These are phyloP conservation scores for Microcebus ravelobensis DNA, from an alignment of 2,113 vertebrate genomes.

Conservation along the genomic window DNA sequence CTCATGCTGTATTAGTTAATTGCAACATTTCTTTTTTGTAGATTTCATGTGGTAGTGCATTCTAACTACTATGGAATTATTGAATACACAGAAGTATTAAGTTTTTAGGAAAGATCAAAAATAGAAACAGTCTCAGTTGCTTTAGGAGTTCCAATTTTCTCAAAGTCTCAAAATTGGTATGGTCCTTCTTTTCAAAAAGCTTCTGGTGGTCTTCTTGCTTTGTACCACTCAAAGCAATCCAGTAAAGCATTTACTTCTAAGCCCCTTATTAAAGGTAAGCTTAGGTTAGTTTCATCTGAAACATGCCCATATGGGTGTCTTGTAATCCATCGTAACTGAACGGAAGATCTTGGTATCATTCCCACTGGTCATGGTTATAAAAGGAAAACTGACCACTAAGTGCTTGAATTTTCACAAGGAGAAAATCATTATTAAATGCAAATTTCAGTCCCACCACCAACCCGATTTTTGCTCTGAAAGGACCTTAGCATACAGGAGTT, in stretches of 20 bases:
- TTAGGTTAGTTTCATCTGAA: slow-evolving; percentile 44
- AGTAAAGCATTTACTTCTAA: slow-evolving; percentile 5
- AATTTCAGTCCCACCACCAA: not conserved
- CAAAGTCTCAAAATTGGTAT: slow-evolving; percentile 30
- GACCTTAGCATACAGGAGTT: not conserved
- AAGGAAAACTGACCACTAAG: not conserved
- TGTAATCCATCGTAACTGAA: slow-evolving; percentile 31
- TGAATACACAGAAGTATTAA: not conserved
- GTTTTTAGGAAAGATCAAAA: not conserved
- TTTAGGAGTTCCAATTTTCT: slow-evolving; percentile 50
- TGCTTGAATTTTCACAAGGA: not conserved
- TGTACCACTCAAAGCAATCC: not conserved
- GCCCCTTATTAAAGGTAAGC: not conserved
- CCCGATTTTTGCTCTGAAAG: not conserved
- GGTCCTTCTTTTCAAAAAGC: not conserved
- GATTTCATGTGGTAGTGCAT: not conserved
- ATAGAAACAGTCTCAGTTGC: slow-evolving; percentile 24
- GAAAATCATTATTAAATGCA: not conserved
- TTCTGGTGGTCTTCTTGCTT: not conserved
- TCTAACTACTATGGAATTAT: not conserved
- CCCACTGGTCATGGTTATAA: not conserved
- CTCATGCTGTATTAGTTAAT: not conserved
- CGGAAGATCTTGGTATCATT: not conserved
- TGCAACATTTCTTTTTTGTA: not conserved
- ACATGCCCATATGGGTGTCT: not conserved